Base-by-base conservation (phyloP, 2,888 invertebrate species). In the Brachycybe producta region DNA sequence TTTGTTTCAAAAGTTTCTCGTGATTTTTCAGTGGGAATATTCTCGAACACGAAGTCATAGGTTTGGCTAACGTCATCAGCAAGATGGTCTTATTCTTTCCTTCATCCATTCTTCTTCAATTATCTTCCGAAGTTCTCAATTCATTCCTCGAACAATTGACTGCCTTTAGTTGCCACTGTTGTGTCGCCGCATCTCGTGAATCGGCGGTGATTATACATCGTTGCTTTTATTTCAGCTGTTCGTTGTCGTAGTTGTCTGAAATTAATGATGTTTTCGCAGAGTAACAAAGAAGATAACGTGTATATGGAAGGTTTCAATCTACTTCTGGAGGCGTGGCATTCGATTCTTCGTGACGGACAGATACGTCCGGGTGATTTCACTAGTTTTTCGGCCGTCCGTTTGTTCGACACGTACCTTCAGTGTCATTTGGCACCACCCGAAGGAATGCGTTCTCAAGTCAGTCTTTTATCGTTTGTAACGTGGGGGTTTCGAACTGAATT, bases 381-480 rank as follows among this genome's bases (percentile, higher is more conserved):
- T 62, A 67, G 62, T 65, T 68, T 60, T 68, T 65, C 68, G 47
- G 57, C 59, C 39, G 57, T 55, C 13, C 56, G 64, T 52, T 77
- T 88, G 55, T 86, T 88, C 64, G 81, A 84, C 64, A 78, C 78
- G 2, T 90, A 85, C 63, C 67, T 90, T 40, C 79, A 81, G 61
- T 80, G 79, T 60, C 81, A 87, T 65, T 68, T 91, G 54, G 79
- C 82, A 5, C 79, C 85, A 0, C 90, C 90, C 0, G 82, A 86
- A 64, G 90, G 83, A 24, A 70, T 70, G 36, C 70, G 82, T 57
- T 68, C 74, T 3, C 72, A 72, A 50, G 75, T 77, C 70, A 71
- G 70, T 59, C 15, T 35, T 35, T 4, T 3, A 35, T 4, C n/a
- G 39, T n/a, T 13, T 11, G 19, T 38, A n/a, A 19, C 19, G 36